Evolutionary conservation across 1,140 invertebrate species (phyloP).

Genomic region (Ips typographus): DNA sequence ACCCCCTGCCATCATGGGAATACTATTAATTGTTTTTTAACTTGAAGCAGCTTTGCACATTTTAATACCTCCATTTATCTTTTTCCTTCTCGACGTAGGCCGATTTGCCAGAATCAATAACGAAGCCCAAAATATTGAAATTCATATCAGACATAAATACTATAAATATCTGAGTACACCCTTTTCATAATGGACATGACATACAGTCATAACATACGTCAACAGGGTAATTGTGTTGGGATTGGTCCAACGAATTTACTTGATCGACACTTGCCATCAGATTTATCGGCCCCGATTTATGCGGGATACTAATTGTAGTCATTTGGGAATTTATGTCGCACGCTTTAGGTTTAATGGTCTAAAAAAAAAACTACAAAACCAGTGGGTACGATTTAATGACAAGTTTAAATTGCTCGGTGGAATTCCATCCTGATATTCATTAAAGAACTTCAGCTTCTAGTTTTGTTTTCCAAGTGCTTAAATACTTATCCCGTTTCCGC

Average conservation of each 20-base stretch:
- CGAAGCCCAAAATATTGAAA: neutral
- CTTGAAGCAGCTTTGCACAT: slow-evolving; percentile 22
- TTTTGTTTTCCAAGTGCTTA: no score
- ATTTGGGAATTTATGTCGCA: slow-evolving; percentile 33
- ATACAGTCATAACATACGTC: slow-evolving; percentile 28
- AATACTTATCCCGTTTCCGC: no score
- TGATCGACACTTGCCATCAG: slow-evolving; percentile 39
- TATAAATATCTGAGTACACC: slow-evolving; percentile 5
- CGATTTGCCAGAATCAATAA: neutral
- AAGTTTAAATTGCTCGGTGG: slow-evolving; percentile 16
- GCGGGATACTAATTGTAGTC: slow-evolving; percentile 36
- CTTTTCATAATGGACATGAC: slow-evolving; percentile 31
- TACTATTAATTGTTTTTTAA: slow-evolving; percentile 33
- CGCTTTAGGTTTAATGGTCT: slow-evolving; percentile 30
- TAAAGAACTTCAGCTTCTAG: no score
- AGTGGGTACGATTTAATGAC: slow-evolving; percentile 22
- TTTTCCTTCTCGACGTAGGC: neutral
- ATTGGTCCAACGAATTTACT: slow-evolving; percentile 35
- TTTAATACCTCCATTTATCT: slow-evolving; percentile 33
- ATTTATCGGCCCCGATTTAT: slow-evolving; percentile 37
- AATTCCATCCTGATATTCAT: neutral
- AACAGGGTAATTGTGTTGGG: slow-evolving; percentile 35
- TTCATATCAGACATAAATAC: neutral
- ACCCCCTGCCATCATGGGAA: slow-evolving; percentile 23
- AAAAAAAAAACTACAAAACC: slow-evolving; percentile 28